Evolutionary conservation across 53 echinoderm and acorn worm genomes (phyloP).

Genomic region (Crossaster papposus): DNA sequence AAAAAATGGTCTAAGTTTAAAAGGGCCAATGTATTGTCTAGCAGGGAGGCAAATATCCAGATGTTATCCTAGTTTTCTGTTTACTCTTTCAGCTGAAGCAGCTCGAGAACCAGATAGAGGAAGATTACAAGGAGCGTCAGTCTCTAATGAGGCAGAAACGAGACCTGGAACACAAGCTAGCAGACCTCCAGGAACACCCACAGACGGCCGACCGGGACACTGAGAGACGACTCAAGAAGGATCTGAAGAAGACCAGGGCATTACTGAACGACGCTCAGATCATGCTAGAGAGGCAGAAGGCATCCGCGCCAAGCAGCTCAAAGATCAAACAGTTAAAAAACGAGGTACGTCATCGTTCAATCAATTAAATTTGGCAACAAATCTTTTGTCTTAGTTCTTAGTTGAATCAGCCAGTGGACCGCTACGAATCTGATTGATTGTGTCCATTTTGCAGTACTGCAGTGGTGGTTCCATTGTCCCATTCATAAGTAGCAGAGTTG

Average conservation of each 20-base stretch:
- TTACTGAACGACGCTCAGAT: conserved; percentile 92
- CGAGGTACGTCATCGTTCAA: conserved; percentile 87
- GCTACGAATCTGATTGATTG: too few species aligned
- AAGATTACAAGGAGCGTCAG: conserved; percentile 93
- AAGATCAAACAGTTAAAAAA: conserved; percentile 94
- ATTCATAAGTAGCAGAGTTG: too few species aligned
- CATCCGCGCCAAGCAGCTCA: conserved; percentile 74
- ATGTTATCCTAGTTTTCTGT: neutral
- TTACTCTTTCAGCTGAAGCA: conserved; percentile 75
- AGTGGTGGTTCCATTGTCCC: too few species aligned
- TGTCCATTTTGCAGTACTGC: too few species aligned
- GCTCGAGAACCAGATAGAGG: conserved; percentile 91
- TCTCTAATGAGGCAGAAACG: conserved; percentile 78
- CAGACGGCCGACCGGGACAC: conserved; percentile 74
- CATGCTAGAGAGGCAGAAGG: conserved; percentile 86
- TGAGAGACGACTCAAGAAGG: conserved; percentile 85
- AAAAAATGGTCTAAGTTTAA: conserved; percentile 60
- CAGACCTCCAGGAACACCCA: conserved; percentile 77
- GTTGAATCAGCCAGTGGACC: too few species aligned
- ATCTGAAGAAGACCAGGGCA: conserved; percentile 94
- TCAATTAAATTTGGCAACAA: too few species aligned
- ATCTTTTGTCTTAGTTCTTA: too few species aligned
- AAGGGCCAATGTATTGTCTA: neutral
- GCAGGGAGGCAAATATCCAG: neutral
- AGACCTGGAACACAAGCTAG: conserved; percentile 82